Evolutionary conservation across 2,888 invertebrate genomes (phyloP), one percentile per base, ranked within the genome.

Genomic region (Melieria omissa): DNA sequence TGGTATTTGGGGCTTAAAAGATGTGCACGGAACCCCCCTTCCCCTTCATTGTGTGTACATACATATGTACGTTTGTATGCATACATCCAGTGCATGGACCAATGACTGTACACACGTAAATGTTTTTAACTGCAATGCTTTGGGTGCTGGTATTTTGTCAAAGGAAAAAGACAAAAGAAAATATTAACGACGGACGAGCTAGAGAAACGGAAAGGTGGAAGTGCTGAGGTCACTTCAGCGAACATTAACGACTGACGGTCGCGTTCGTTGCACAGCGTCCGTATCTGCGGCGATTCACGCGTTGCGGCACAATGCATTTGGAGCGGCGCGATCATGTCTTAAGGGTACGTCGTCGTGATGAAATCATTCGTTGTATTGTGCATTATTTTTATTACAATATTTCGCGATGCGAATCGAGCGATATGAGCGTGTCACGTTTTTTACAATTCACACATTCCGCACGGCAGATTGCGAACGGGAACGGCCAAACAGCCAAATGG

Each of bases 371-470:
- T 10, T 49, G 60, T 49, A 46, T 67, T 67, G 49, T 67, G 67
- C 49, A 60, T 60, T 67, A 67, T 67, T 60, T 60, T 67, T 67
- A 60, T 67, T 67, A 61, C 42, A 60, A 67, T 67, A 60, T 61
- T 67, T 49, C 58, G 14, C 58, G 67, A 67, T 67, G 47, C 49
- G 67, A 67, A 49, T 41, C 67, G 9, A 67, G 44, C 67, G 67
- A 67, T 67, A 67, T 60, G 67, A 67, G 60, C 60, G 67, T 67
- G 67, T 67, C 67, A 67, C 67, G 67, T 61, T 67, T 67, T 60
- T 67, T 67, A 60, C 60, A 61, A 67, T 67, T 67, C 67, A 67
- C 67, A 67, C 60, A 67, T 52, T 67, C 49, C 60, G 66, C 57
- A 46, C 44, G n/a, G 57, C 49, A 54, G 9, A 29, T 42, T 65